Evolutionary conservation across 2,888 invertebrate species (phyloP).

Genomic region (Pyrgus malvae): DNA sequence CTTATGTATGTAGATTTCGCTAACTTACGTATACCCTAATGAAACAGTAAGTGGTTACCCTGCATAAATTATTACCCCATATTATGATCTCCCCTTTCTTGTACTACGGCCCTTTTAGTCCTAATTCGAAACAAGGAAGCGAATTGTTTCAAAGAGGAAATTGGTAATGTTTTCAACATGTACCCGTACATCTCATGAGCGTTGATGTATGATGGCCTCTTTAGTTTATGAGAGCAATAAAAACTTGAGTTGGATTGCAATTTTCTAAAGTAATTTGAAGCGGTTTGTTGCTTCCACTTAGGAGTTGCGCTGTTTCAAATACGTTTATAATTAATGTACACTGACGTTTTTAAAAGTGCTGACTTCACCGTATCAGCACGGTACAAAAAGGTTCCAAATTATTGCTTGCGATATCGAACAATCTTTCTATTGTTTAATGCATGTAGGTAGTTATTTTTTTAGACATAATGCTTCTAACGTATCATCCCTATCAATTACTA

Average conservation of each 20-base stretch:
- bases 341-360: neutral
- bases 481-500: no score
- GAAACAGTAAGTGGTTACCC: conserved; percentile 60
- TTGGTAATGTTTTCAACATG: conserved; percentile 44
- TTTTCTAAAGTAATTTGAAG: conserved; percentile 1
- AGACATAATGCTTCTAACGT: no score
- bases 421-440: no score
- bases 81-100: conserved; percentile 47
- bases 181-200: conserved; percentile 21
- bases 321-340: neutral
- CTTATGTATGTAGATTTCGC: conserved; percentile 71
- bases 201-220: conserved; percentile 8
- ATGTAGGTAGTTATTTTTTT: no score
- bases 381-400: no score
- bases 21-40: conserved; percentile 60
- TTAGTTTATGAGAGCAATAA: conserved; percentile 25
- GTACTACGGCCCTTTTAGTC: conserved; percentile 47
- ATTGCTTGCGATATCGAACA: no score
- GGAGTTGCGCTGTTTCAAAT: conserved; percentile 2
- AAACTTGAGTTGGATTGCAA: conserved; percentile 20
- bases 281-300: conserved; percentile 1
- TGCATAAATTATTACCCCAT: conserved; percentile 63
- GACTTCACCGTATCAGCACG: no score
- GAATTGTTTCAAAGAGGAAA: conserved; percentile 49
- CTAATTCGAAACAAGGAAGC: conserved; percentile 37